Base-by-base conservation (phyloP, 2,113 vertebrate species). In the Rhineura floridana region DNA sequence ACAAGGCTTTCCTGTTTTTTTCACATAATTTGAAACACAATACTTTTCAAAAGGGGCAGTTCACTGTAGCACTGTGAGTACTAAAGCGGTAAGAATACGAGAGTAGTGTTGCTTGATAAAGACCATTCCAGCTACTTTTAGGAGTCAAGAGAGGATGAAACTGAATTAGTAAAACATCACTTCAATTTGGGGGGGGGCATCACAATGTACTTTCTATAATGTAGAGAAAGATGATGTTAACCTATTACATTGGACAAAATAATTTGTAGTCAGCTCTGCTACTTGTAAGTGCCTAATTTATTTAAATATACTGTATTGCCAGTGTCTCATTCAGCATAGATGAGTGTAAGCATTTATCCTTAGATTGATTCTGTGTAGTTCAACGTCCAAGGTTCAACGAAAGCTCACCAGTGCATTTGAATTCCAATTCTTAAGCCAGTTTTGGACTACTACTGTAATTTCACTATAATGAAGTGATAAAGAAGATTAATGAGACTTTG, bases 401-500 rank as follows among this genome's bases (percentile, higher is more conserved):
- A 91, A 89, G 5, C 25, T 86, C 76, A 83, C 11, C 78, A 77
- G 3, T 84, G 70, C 17, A 83, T 89, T n/a, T 79, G 39, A 90
- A 89, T 90, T 89, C 67, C 76, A 84, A 15, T 65, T 93, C 19
- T 76, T 86, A 84, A 69, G 33, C 8, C 1, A 21, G 9, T 83
- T 87, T 92, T 63, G 59, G 42, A 69, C 62, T 86, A 69, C 12
- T 81, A 39, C 23, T 87, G 70, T 93, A 81, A 86, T 91, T 90
- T 89, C 3, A 1, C 13, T 77, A 13, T 9, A 95, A 93, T 81
- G 1, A 95, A 89, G 19, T 69, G 6, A 70, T 82, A 62, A 88
- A 82, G 28, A 94, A 92, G 21, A 87, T 81, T 85, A 90, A 79
- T 86, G 15, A 91, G 69, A 85, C 42, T 89, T 91, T 17, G 86